phyloP scores from a whole-genome alignment of 2,113 vertebrate genomes.

The Megalops atlanticus region DNA sequence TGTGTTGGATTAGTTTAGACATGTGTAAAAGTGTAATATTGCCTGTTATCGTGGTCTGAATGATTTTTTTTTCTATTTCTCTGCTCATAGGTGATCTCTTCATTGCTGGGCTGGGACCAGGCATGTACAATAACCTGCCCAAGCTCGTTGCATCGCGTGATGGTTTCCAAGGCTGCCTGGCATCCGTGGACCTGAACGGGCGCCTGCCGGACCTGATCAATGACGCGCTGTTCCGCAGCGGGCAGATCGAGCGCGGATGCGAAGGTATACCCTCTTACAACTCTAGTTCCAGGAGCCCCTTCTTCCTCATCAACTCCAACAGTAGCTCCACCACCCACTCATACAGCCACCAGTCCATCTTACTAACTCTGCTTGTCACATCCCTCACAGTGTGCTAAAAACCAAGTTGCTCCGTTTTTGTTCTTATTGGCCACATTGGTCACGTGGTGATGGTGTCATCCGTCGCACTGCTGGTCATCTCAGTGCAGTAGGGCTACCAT shows the following conservation, averaged over 20 bases:
- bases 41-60: too few species aligned
- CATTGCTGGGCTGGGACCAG: constrained; percentile 91
- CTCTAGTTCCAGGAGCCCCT: constrained; percentile 57
- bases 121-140: constrained; percentile 92
- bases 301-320: constrained; percentile 71
- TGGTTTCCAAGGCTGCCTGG: constrained; percentile 96
- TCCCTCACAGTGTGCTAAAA: constrained; percentile 47
- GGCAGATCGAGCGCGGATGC: constrained; percentile 97
- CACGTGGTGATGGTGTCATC: constrained; percentile 33
- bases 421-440: constrained; percentile 65
- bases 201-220: constrained; percentile 94
- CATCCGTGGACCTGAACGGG: constrained; percentile 95
- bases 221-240: constrained; percentile 91
- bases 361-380: constrained; percentile 55
- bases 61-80: background rate
- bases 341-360: constrained; percentile 41
- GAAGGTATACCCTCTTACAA: constrained; percentile 85
- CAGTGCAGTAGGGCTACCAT: background rate
- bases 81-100: constrained; percentile 85
- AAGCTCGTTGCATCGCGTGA: constrained; percentile 95
- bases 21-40: too few species aligned
- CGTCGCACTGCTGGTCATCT: constrained; percentile 24
- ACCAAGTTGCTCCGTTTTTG: background rate
- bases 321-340: constrained; percentile 56
- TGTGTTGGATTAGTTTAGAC: too few species aligned